Evolutionary conservation across 2,888 invertebrate genomes (phyloP).

Genomic region (Eupelmus urozonus): DNA sequence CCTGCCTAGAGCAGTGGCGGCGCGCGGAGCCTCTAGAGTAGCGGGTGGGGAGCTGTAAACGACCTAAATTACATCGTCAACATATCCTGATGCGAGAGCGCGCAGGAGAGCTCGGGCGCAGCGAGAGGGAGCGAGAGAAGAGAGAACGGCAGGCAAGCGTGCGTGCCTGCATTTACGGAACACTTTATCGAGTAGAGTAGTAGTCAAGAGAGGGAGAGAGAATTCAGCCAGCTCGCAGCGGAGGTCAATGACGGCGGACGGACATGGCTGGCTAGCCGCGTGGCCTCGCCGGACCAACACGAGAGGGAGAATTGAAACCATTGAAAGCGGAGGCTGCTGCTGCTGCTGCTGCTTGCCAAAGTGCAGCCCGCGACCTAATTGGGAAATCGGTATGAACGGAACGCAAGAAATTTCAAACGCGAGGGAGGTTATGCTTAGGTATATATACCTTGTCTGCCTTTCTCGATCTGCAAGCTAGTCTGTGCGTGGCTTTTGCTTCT

Average conservation of each 20-base stretch:
- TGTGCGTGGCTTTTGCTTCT: too few relatives aligned
- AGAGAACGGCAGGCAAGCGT: not conserved
- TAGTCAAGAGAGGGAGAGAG: too few relatives aligned
- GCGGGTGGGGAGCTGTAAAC: not conserved
- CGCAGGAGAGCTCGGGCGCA: not conserved
- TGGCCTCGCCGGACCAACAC: not conserved
- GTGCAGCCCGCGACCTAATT: conserved; percentile 58
- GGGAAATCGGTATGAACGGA: conserved; percentile 60
- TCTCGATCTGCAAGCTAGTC: too few relatives aligned
- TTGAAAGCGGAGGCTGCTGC: not conserved
- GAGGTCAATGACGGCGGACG: conserved; percentile 8
- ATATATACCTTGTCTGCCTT: too few relatives aligned
- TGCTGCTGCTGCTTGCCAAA: not conserved
- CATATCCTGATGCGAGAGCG: not conserved
- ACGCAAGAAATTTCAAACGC: conserved; percentile 52
- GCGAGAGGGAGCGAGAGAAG: not conserved
- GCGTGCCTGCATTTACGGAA: not conserved
- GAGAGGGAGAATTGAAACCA: not conserved
- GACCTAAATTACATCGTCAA: conserved; percentile 5
- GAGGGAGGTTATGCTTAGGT: not conserved
- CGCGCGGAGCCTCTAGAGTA: too few relatives aligned
- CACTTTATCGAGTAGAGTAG: conserved; percentile 29
- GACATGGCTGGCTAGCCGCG: not conserved
- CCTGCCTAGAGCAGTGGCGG: too few relatives aligned
- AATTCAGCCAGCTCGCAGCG: not conserved